Evolutionary conservation across 2,888 invertebrate species (phyloP).

Genomic region (Carpatolechia fugitivella): DNA sequence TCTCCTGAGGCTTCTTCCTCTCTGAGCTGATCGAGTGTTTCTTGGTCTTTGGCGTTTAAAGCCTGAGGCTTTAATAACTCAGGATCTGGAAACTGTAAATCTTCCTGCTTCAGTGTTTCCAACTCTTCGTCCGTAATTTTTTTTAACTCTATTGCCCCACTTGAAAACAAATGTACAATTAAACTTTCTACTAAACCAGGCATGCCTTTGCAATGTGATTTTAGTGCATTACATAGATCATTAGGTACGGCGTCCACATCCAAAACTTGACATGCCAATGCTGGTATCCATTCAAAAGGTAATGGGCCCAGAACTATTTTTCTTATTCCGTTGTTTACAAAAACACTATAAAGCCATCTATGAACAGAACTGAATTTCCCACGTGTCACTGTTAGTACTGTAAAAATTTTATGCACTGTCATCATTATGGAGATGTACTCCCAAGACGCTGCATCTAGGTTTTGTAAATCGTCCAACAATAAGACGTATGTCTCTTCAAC

Average conservation of each 20-base stretch:
- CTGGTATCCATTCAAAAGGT: constrained; percentile 53
- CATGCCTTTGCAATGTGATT: constrained; percentile 64
- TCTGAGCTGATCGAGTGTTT: constrained; percentile 44
- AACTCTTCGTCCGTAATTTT: constrained; percentile 47
- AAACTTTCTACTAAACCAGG: constrained; percentile 77
- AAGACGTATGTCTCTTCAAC: constrained; percentile 52
- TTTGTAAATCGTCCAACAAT: constrained; percentile 72
- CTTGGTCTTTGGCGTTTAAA: constrained; percentile 49
- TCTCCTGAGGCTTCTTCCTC: constrained; percentile 43
- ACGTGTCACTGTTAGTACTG: constrained; percentile 53
- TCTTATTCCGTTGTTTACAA: constrained; percentile 56
- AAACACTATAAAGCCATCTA: constrained; percentile 63
- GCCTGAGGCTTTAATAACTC: constrained; percentile 54
- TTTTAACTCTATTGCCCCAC: constrained; percentile 57
- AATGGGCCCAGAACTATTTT: constrained; percentile 67
- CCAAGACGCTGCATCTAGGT: constrained; percentile 68
- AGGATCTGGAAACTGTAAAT: constrained; percentile 59
- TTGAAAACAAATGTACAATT: constrained; percentile 71
- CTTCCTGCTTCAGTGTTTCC: constrained; percentile 38
- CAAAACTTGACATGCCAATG: constrained; percentile 80
- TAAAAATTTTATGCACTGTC: constrained; percentile 50
- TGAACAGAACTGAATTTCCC: constrained; percentile 60
- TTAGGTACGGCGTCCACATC: constrained; percentile 77
- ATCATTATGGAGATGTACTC: constrained; percentile 61
- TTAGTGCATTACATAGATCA: constrained; percentile 69